Conservation (phyloP, 2,113 vertebrate genomes). For the Pachycephala philippinensis region DNA sequence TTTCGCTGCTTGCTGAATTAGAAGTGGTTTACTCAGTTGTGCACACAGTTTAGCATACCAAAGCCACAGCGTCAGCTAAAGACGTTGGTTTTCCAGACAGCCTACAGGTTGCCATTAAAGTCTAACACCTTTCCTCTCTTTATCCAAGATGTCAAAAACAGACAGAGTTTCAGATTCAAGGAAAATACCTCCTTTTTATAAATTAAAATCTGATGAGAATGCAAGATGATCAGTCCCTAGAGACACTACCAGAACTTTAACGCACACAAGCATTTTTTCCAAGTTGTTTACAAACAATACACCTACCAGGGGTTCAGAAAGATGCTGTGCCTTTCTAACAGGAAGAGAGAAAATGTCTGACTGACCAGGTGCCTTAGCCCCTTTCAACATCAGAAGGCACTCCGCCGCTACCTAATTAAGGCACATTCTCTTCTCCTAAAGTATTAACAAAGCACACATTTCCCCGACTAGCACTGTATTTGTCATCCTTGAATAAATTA, state of each 20-base stretch:
- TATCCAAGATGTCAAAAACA: not conserved
- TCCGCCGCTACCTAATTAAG: not conserved
- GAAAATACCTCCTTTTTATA: not conserved
- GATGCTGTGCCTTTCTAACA: not conserved
- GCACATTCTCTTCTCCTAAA: conserved; percentile 28
- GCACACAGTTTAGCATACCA: not conserved
- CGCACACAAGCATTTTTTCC: not conserved
- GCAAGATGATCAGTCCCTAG: not conserved
- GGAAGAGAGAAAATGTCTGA: conserved; percentile 56
- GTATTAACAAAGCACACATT: conserved; percentile 27
- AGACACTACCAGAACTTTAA: not conserved
- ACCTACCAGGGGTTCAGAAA: not conserved
- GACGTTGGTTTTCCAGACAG: not conserved
- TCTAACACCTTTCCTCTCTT: not conserved
- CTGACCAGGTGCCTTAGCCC: conserved; percentile 31
- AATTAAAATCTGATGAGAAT: not conserved
- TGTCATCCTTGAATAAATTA: conserved; percentile 59
- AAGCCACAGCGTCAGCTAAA: not conserved
- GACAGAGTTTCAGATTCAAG: not conserved
- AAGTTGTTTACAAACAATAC: conserved; percentile 15
- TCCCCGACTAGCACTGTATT: conserved; percentile 21
- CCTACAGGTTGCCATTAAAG: conserved; percentile 14
- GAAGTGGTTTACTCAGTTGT: not conserved
- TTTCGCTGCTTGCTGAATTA: not conserved
- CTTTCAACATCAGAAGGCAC: conserved; percentile 27